These are phyloP conservation scores for Daboia siamensis DNA, from an alignment of 2,113 vertebrate species.

Conservation along the genomic window DNA sequence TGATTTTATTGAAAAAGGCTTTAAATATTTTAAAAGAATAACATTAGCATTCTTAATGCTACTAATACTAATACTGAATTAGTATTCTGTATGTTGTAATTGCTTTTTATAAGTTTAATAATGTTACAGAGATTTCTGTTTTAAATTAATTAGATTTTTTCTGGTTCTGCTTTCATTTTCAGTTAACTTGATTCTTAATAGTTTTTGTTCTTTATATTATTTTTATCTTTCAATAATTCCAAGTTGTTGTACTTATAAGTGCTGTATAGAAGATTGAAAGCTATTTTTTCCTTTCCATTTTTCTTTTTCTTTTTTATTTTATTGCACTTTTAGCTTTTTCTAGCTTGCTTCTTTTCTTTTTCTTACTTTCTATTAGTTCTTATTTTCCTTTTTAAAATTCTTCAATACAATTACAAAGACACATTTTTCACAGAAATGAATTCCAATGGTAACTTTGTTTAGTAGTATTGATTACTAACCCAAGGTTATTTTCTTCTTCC, in stretches of 20 bases:
- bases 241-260: background rate
- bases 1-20: background rate
- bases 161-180: background rate
- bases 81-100: background rate
- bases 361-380: background rate
- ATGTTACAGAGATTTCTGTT: background rate
- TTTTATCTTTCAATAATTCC: background rate
- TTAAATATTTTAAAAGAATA: constrained; percentile 1
- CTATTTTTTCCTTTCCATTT: background rate
- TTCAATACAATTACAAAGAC: background rate
- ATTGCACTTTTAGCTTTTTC: background rate
- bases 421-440: background rate
- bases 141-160: background rate
- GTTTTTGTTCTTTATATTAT: background rate
- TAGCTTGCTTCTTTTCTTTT: background rate
- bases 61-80: background rate
- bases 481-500: constrained; percentile 84
- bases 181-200: background rate
- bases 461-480: constrained; percentile 87
- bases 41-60: background rate
- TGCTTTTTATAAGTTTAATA: background rate
- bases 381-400: background rate
- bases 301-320: background rate
- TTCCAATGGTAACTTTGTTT: constrained; percentile 82
- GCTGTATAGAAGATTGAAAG: background rate